A percentile compares a stretch with the other conserved stretches of the same genome.
Conservation (phyloP, 1,140 invertebrate species). For the Zaprionus taronus region DNA sequence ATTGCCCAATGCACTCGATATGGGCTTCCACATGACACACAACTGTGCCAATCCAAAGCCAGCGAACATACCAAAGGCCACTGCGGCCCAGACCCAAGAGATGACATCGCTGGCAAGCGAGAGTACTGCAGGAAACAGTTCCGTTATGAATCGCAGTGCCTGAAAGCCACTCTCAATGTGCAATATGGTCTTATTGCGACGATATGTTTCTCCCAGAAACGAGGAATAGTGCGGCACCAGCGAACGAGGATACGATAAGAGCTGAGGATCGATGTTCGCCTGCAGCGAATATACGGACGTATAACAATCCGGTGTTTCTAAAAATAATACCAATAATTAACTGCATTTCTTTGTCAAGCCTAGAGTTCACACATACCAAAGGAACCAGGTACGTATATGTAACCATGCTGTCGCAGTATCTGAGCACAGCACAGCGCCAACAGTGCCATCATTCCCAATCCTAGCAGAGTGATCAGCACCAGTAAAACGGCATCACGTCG, state of each 20-base stretch:
- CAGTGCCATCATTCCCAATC: conserved; percentile 90
- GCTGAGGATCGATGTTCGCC: conserved; percentile 84
- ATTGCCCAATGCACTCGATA: conserved; percentile 91
- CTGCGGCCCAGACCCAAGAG: conserved; percentile 91
- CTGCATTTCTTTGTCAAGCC: background rate
- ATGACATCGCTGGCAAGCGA: conserved; percentile 86
- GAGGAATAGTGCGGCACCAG: conserved; percentile 80
- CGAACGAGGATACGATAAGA: conserved; percentile 74
- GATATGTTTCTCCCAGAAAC: conserved; percentile 83
- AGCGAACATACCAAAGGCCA: conserved; percentile 94
- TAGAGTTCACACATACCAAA: conserved; percentile 89
- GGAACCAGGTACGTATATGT: conserved; percentile 91
- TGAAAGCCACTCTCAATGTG: conserved; percentile 90
- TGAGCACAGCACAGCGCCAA: conserved; percentile 92
- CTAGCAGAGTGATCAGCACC: conserved; percentile 90
- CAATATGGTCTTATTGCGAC: conserved; percentile 61
- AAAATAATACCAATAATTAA: background rate
- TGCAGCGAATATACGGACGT: conserved; percentile 85
- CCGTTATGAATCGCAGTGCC: conserved; percentile 91
- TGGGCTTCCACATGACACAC: conserved; percentile 85
- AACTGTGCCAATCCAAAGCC: conserved; percentile 94
- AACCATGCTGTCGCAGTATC: conserved; percentile 89
- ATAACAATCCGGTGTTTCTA: conserved; percentile 91
- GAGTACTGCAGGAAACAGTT: conserved; percentile 93
- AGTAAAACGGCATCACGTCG: conserved; percentile 92